Evolutionary conservation across 1,140 invertebrate species (phyloP), one percentile per base, ranked within the genome.

Genomic region (Philotrypesis tridentata): DNA sequence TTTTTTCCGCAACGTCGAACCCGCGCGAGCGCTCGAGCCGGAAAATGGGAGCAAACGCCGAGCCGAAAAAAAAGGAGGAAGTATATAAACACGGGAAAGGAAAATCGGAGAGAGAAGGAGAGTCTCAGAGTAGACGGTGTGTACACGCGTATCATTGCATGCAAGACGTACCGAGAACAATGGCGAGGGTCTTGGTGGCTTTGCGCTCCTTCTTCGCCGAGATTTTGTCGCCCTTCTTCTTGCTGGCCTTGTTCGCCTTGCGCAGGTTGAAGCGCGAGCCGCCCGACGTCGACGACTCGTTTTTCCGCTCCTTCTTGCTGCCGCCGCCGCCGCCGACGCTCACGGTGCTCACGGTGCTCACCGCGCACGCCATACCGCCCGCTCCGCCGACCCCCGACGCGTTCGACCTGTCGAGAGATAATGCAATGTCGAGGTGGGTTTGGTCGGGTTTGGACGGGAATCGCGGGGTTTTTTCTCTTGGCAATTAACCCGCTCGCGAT

Each of bases 151-250:
- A n/a, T 61, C n/a, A n/a, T 4, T 61, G 23, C 60, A 23, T 61
- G 60, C 12, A 1, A 67, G 63, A 68, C 86, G 79, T 85, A 99
- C 99, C 98, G 89, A 99, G 94, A 84, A 99, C 99, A 90, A 99
- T 99, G 82, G 98, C 98, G 48, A 99, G 91, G 21, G 99, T 99
- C 93, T 99, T 99, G 7, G 99, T 99, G n/a, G 99, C 98, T 92
- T 99, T 99, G 82, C 98, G 95, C 90, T 99, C 99, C 88, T 97
- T 97, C 89, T 97, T 98, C 2, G 97, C 97, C 0, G 97, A 97
- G 29, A 97, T 98, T 89, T 98, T 98, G 88, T 98, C 97, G 61
- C 97, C 94, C 93, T 98, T 98, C 93, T 97, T 98, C 90, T 96
- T 95, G 89, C 96, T 97, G n/a, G 96, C 96, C 92, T 98, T 98